A percentile compares a stretch with the other conserved stretches of the same genome.
Conservation (phyloP, 2,797 vertebrate species). For the Loris lydekkerianus region DNA sequence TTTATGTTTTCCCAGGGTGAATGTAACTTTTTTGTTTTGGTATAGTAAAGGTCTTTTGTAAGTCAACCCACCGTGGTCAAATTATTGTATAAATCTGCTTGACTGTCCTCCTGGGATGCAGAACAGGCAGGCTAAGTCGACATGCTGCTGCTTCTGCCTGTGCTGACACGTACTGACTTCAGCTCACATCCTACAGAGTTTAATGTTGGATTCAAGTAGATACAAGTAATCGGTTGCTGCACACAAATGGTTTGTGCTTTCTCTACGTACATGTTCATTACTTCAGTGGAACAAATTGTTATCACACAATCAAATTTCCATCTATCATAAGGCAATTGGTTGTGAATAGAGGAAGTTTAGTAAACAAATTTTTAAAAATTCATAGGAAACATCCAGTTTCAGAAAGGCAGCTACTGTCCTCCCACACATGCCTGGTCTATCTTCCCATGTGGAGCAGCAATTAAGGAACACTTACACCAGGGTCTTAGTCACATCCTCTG, state of each 20-base stretch:
- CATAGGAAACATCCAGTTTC: neutral
- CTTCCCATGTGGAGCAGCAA: neutral
- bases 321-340: neutral
- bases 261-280: neutral
- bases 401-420: neutral
- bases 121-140: neutral
- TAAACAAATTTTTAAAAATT: neutral
- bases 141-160: neutral
- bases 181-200: neutral
- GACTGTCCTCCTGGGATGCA: neutral
- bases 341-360: constrained; percentile 32
- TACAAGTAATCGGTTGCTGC: neutral
- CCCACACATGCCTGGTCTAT: neutral
- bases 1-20: constrained; percentile 56
- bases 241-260: neutral
- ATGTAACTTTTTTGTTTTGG: neutral
- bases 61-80: constrained; percentile 8
- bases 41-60: constrained; percentile 30
- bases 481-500: neutral
- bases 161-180: constrained; percentile 1
- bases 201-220: neutral
- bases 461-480: no score
- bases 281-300: neutral
- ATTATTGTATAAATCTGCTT: constrained; percentile 3
- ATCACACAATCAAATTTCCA: neutral